These are phyloP conservation scores for Parapristionchus giblindavisi DNA, from an alignment of 2,888 invertebrate genomes.

Conservation along the genomic window DNA sequence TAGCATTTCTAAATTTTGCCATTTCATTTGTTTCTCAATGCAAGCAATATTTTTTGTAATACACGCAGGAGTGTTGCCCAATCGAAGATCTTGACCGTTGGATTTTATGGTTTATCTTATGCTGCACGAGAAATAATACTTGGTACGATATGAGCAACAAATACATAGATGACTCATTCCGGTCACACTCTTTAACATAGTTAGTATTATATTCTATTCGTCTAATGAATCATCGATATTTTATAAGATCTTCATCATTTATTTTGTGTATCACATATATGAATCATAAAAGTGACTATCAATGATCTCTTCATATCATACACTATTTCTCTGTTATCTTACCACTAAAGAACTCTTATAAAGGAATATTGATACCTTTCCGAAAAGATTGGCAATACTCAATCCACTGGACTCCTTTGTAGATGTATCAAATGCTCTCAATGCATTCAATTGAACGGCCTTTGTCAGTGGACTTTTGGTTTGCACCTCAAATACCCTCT, in stretches of 20 bases:
- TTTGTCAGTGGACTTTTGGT: slow-evolving; percentile 49
- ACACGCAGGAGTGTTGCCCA: no score
- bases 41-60: no score
- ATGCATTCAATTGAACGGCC: slow-evolving; percentile 51
- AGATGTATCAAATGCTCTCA: slow-evolving; percentile 30
- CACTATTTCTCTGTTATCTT: background rate
- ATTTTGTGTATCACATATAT: no score
- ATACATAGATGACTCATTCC: background rate
- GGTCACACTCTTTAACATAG: no score
- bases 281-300: background rate
- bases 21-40: no score
- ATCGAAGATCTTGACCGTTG: no score
- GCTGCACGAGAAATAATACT: background rate
- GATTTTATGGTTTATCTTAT: no score
- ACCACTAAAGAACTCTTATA: no score
- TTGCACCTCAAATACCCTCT: slow-evolving; percentile 40
- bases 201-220: no score
- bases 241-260: no score
- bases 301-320: background rate
- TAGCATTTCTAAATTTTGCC: no score
- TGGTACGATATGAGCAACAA: background rate
- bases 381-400: slow-evolving; percentile 35
- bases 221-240: no score
- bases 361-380: slow-evolving; percentile 23
- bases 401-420: slow-evolving; percentile 23